phyloP scores from a whole-genome alignment of 2,113 vertebrate genomes.

The Syrrhaptes paradoxus region DNA sequence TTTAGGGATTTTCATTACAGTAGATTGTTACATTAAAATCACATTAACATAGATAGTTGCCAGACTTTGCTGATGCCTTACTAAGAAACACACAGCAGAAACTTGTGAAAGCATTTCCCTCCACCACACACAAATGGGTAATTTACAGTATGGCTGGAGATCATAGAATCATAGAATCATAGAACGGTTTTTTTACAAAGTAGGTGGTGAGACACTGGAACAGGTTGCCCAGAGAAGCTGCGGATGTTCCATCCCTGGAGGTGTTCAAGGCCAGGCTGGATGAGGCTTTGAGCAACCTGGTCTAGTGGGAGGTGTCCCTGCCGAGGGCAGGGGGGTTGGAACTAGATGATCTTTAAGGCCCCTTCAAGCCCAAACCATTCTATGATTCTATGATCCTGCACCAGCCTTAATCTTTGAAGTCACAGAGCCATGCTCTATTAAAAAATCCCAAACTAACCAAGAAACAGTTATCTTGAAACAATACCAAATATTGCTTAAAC shows the following conservation, averaged over 20 bases:
- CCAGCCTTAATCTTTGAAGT: background rate
- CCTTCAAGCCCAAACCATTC: too few relatives aligned
- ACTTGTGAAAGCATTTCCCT: background rate
- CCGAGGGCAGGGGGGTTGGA: too few relatives aligned
- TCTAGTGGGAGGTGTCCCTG: too few relatives aligned
- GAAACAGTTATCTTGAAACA: background rate
- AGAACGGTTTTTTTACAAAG: too few relatives aligned
- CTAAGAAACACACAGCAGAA: background rate
- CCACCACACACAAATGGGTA: background rate
- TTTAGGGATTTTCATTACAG: slow-evolving; percentile 52
- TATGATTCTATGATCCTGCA: background rate
- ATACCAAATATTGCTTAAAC: background rate
- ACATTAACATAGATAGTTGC: background rate
- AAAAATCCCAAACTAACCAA: background rate
- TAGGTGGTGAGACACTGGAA: too few relatives aligned
- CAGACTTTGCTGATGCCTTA: slow-evolving; percentile 23
- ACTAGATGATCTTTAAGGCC: too few relatives aligned
- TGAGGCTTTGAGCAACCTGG: too few relatives aligned
- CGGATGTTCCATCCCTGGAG: too few relatives aligned
- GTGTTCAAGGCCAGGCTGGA: too few relatives aligned
- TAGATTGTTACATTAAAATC: slow-evolving; percentile 43
- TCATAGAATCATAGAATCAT: too few relatives aligned
- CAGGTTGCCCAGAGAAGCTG: too few relatives aligned
- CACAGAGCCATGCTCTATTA: background rate
- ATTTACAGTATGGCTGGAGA: background rate